phyloP scores from a whole-genome alignment of 1,140 invertebrate species.

The Anagrus nilaparvatae region DNA sequence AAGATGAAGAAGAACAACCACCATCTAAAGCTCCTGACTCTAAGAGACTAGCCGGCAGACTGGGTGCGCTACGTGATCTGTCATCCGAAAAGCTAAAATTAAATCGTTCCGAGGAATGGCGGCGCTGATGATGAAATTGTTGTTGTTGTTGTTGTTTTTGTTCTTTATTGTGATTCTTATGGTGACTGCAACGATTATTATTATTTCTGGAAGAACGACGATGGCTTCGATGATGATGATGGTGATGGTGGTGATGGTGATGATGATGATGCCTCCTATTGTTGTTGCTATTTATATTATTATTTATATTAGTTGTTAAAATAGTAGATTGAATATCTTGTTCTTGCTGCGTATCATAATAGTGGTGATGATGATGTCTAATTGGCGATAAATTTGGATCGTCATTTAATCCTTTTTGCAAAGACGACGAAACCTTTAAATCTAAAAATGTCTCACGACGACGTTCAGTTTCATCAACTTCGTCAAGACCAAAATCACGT shows the following conservation, averaged over 20 bases:
- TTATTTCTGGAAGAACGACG: too few species aligned
- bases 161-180: slow-evolving; percentile 1
- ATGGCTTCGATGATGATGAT: not conserved
- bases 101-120: slow-evolving; percentile 23
- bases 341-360: too few species aligned
- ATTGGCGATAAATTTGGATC: too few species aligned
- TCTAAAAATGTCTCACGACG: slow-evolving; percentile 31
- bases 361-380: too few species aligned
- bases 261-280: slow-evolving; percentile 17
- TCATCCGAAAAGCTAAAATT: slow-evolving; percentile 44
- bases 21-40: slow-evolving; percentile 19
- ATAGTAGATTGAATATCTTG: too few species aligned
- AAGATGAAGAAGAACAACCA: slow-evolving; percentile 5
- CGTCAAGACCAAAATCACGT: slow-evolving; percentile 37
- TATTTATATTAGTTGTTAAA: too few species aligned
- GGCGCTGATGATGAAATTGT: slow-evolving; percentile 6
- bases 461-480: slow-evolving; percentile 23
- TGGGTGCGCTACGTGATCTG: slow-evolving; percentile 40
- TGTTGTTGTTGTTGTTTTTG: slow-evolving; percentile 15
- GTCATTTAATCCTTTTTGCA: too few species aligned
- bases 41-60: slow-evolving; percentile 34
- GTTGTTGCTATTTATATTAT: slow-evolving; percentile 23
- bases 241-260: slow-evolving; percentile 10
- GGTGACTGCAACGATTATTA: slow-evolving; percentile 15
- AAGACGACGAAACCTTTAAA: slow-evolving; percentile 20